These are phyloP conservation scores for Turnix velox DNA, from an alignment of 2,113 vertebrate genomes.

Conservation along the genomic window DNA sequence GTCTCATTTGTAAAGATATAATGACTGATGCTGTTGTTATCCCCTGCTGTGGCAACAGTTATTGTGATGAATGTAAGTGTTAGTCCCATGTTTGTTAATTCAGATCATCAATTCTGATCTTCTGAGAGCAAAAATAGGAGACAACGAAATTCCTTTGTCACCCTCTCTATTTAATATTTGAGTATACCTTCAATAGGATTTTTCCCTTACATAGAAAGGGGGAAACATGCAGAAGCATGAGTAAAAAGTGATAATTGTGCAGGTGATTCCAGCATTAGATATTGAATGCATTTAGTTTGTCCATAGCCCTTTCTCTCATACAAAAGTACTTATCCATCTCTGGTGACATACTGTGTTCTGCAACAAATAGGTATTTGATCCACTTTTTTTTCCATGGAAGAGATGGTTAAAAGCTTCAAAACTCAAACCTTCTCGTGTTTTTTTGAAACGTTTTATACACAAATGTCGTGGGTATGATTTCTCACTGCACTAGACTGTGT, in stretches of 20 bases:
- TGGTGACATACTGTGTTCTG: not conserved
- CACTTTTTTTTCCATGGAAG: not conserved
- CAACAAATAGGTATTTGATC: not conserved
- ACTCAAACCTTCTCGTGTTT: not conserved
- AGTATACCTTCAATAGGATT: too few relatives aligned
- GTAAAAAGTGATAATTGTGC: not conserved
- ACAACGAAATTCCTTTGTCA: not conserved
- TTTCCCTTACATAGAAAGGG: too few relatives aligned
- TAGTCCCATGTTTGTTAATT: not conserved
- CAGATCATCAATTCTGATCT: not conserved
- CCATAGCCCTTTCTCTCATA: not conserved
- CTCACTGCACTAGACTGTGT: not conserved
- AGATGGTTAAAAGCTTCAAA: not conserved
- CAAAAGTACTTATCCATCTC: not conserved
- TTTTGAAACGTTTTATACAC: not conserved
- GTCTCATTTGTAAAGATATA: slow-evolving; percentile 93
- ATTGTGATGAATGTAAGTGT: slow-evolving; percentile 96
- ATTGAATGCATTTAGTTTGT: not conserved
- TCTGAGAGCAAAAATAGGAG: not conserved
- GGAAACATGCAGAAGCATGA: fast-evolving
- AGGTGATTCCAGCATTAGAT: not conserved
- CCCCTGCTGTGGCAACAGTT: slow-evolving; percentile 97
- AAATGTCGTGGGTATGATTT: not conserved
- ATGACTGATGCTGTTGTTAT: slow-evolving; percentile 96
- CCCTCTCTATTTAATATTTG: not conserved